Conservation (phyloP, 2,888 invertebrate species). For the Brassicogethes aeneus region DNA sequence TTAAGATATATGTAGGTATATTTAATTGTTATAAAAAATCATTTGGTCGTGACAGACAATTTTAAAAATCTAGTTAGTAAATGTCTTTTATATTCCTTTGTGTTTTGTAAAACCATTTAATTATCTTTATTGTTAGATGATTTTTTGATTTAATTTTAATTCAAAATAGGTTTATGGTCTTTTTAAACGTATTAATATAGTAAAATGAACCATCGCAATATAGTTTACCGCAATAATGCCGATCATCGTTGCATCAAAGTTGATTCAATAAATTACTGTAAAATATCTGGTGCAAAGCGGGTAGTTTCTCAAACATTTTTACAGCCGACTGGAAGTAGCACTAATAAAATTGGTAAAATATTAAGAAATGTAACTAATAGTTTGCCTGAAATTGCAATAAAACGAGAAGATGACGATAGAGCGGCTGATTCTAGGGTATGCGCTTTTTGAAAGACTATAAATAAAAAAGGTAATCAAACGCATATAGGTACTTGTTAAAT, state of each 20-base stretch:
- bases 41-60: too few species aligned
- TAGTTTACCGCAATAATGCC: slow-evolving; percentile 18
- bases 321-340: slow-evolving; percentile 16
- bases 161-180: not conserved
- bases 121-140: not conserved
- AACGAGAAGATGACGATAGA: slow-evolving; percentile 29
- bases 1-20: too few species aligned
- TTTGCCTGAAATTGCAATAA: slow-evolving; percentile 36
- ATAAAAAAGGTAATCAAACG: too few species aligned
- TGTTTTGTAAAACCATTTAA: too few species aligned
- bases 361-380: slow-evolving; percentile 21
- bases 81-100: too few species aligned
- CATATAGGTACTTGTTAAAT: too few species aligned
- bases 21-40: too few species aligned
- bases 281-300: slow-evolving; percentile 21
- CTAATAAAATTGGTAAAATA: slow-evolving; percentile 23
- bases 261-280: slow-evolving; percentile 6
- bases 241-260: slow-evolving; percentile 8
- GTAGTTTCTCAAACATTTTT: slow-evolving; percentile 24
- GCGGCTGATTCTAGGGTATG: not conserved
- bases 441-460: not conserved
- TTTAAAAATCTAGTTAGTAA: too few species aligned
- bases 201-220: slow-evolving; percentile 18
- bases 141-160: not conserved
- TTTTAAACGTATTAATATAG: not conserved